Evolutionary conservation across 2,797 vertebrate genomes (phyloP), one percentile per base, ranked within the genome.

Genomic region (Dicrostonyx torquatus): DNA sequence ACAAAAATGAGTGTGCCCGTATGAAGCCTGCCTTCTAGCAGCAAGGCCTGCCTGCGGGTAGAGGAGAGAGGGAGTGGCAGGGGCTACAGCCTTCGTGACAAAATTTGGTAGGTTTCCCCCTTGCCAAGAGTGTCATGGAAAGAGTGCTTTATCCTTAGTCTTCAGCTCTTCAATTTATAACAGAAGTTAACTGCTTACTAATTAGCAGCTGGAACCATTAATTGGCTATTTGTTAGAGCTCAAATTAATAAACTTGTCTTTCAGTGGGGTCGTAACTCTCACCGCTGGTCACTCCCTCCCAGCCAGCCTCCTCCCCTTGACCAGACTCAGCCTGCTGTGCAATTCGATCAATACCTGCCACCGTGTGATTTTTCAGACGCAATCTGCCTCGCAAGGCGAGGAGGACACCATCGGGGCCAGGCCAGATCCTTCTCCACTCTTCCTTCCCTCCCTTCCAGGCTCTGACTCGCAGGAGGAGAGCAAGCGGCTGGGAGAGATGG

Each of bases 181-280:
- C 84, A 83, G 94, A 90, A 98, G 94, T 97, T 97, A 98, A 97
- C 96, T 86, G 94, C 96, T 97, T 94, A 84, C 95, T 97, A 98
- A 98, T 98, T 98, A 98, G 90, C 79, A 88, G 91, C 96, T 97
- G 18, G 95, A 96, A 93, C 93, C 97, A 96, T 97, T 97, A 98
- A 97, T 96, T 98, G 94, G 94, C 96, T 96, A 97, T 96, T 97
- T 97, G 97, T 97, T 96, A 98, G 95, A 97, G 95, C 95, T 48
- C 8, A 94, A 95, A 96, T 95, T 96, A 97, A 97, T 97, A 97
- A 97, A 97, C 94, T 93, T 89, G 94, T 86, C 84, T 88, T 96
- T 97, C 93, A 87, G 84, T 5, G 1, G 96, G 96, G 87, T 89
- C 78, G 2, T 92, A 87, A 92, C n/a, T 96, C 97, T 97, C 40